Base-by-base conservation (phyloP, 1,140 invertebrate species). In the Leguminivora glycinivorella region DNA sequence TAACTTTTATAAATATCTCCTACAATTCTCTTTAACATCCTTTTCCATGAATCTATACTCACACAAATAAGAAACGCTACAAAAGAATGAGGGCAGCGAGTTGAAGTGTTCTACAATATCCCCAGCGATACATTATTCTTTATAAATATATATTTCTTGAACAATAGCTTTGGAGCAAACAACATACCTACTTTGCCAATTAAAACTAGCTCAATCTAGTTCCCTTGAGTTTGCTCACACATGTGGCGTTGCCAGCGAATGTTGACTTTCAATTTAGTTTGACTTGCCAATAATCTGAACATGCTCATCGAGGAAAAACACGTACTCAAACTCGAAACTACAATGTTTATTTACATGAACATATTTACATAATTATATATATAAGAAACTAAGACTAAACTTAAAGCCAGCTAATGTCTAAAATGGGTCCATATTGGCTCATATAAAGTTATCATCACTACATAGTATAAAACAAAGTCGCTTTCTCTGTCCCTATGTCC, bases 111-210 rank as follows among this genome's bases (percentile, higher is more conserved):
- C 5, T 43, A 43, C 40, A 43, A 43, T 43, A 43, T 38, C 34
- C 40, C 14, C 40, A 17, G n/a, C 14, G n/a, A n/a, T n/a, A 43
- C 40, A 17, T 43, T 43, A 43, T 43, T n/a, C n/a, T n/a, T n/a
- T n/a, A n/a, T n/a, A n/a, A n/a, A n/a, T n/a, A n/a, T 43, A 17
- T 43, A 14, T 43, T 17, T 43, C 40, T 43, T 43, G 40, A 43
- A 43, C 40, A 43, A 43, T 43, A 5, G n/a, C 40, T 17, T 22
- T 22, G 19, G 6, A 22, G 47, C 7, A 52, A 52, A 52, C 47
- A 52, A 22, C 47, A 22, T 52, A 52, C 47, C 9, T 52, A 52
- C 47, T 52, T 52, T 52, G 47, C 47, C 47, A 52, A 52, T 52
- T 52, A 52, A 52, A 52, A 52, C 47, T 52, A 52, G 47, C 47